These are phyloP conservation scores for Sinohyriopsis cumingii DNA, from an alignment of 2,888 invertebrate species.

Conservation along the genomic window DNA sequence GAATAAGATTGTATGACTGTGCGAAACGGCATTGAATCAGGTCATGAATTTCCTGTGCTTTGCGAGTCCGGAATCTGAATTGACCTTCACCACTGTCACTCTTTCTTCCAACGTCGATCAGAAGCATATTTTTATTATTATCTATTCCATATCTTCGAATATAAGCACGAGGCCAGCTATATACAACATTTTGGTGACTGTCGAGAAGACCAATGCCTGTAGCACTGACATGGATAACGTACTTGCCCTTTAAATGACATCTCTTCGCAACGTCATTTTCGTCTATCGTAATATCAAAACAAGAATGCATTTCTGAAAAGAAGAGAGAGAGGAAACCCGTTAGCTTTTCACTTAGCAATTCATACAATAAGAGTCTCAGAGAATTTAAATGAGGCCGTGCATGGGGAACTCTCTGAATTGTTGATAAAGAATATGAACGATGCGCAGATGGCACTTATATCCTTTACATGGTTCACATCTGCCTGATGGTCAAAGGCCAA, in stretches of 20 bases:
- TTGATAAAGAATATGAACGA: too few species aligned
- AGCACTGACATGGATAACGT: conserved; percentile 3
- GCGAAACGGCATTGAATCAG: neutral
- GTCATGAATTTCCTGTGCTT: conserved; percentile 28
- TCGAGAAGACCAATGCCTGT: too few species aligned
- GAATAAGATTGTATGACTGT: too few species aligned
- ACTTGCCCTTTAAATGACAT: conserved; percentile 16
- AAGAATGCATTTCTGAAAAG: conserved; percentile 20
- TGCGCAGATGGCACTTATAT: too few species aligned
- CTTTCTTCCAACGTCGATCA: conserved; percentile 66
- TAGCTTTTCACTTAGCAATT: too few species aligned
- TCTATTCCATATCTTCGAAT: conserved; percentile 60
- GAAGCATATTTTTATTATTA: conserved; percentile 36
- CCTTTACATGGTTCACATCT: too few species aligned
- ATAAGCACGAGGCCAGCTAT: conserved; percentile 59
- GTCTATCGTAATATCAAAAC: conserved; percentile 15
- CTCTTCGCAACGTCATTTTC: conserved; percentile 15
- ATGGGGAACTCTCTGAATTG: too few species aligned
- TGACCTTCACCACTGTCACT: conserved; percentile 60
- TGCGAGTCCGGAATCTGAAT: conserved; percentile 33
- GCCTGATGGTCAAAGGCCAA: too few species aligned
- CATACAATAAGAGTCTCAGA: too few species aligned
- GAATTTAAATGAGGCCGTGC: too few species aligned
- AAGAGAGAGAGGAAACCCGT: neutral
- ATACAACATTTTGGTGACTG: conserved; percentile 30